Conservation (phyloP, 2,888 invertebrate genomes). For the Glyphotaelius pellucidus region DNA sequence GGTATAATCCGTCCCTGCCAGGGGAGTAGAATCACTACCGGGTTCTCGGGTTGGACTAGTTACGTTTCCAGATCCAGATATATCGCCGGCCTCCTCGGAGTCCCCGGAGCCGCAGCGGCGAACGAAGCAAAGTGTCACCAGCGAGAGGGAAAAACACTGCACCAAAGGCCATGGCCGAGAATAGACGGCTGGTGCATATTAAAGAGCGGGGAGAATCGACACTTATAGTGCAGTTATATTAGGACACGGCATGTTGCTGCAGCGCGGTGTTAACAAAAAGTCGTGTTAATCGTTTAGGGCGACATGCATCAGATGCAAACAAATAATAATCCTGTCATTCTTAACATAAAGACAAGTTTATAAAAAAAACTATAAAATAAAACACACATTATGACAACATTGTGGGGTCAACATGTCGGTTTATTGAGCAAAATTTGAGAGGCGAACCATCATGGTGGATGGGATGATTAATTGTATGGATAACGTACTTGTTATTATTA, state of each 20-base stretch:
- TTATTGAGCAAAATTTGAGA: too few species aligned
- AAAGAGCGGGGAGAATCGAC: constrained; percentile 10
- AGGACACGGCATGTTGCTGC: neutral
- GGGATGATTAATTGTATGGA: too few species aligned
- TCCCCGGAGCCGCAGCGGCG: constrained; percentile 5
- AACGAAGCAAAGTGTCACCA: constrained; percentile 22
- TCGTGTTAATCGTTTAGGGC: neutral
- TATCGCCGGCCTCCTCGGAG: constrained; percentile 11
- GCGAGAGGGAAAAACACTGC: constrained; percentile 17
- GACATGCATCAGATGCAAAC: neutral
- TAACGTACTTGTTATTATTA: too few species aligned
- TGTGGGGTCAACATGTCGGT: too few species aligned
- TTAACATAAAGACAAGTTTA: neutral
- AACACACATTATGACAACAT: too few species aligned
- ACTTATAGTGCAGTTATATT: constrained; percentile 5
- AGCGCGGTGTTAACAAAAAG: neutral
- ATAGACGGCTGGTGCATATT: constrained; percentile 27
- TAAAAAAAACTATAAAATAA: neutral
- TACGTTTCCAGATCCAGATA: constrained; percentile 38
- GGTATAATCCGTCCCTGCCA: neutral
- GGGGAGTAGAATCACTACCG: constrained; percentile 27
- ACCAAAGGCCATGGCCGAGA: constrained; percentile 43
- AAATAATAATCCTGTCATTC: neutral
- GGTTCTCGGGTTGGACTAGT: constrained; percentile 30
- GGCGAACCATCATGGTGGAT: too few species aligned